Evolutionary conservation across 2,888 invertebrate genomes (phyloP).

Genomic region (Dastarcus helophoroides): DNA sequence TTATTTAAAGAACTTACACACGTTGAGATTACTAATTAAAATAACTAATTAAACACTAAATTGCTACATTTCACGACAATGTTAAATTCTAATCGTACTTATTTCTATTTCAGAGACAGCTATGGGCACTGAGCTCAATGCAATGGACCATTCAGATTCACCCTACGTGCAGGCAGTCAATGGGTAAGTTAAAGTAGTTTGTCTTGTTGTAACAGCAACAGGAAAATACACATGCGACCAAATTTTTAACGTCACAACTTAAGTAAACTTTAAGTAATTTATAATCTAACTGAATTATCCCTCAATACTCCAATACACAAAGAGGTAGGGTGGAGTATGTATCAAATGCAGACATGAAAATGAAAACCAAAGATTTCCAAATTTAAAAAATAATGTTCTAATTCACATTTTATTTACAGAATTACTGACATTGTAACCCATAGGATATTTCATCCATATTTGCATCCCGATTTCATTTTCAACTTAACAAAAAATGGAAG

Average conservation of each 20-base stretch:
- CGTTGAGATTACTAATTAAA: too few relatives aligned
- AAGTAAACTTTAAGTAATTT: too few relatives aligned
- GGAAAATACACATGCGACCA: neutral
- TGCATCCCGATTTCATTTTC: slow-evolving; percentile 38
- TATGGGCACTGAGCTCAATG: slow-evolving; percentile 43
- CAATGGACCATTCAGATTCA: slow-evolving; percentile 31
- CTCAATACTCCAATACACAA: too few relatives aligned
- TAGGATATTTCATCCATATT: slow-evolving; percentile 33
- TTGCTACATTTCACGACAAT: too few relatives aligned
- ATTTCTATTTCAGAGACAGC: slow-evolving; percentile 47
- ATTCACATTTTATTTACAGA: slow-evolving; percentile 14
- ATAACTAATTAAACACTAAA: too few relatives aligned
- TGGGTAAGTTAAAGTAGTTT: slow-evolving; percentile 5
- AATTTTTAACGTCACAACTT: too few relatives aligned
- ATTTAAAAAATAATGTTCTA: too few relatives aligned
- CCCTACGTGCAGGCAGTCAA: slow-evolving; percentile 38
- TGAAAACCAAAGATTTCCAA: slow-evolving; percentile 5
- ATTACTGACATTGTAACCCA: slow-evolving; percentile 14
- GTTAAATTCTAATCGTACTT: too few relatives aligned
- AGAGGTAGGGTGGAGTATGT: neutral
- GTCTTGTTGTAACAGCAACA: neutral
- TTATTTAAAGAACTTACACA: too few relatives aligned
- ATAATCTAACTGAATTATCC: too few relatives aligned
- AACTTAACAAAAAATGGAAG: slow-evolving; percentile 32
- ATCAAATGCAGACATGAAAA: neutral